Conservation (phyloP, 2,797 vertebrate species). For the Allenopithecus nigroviridis region DNA sequence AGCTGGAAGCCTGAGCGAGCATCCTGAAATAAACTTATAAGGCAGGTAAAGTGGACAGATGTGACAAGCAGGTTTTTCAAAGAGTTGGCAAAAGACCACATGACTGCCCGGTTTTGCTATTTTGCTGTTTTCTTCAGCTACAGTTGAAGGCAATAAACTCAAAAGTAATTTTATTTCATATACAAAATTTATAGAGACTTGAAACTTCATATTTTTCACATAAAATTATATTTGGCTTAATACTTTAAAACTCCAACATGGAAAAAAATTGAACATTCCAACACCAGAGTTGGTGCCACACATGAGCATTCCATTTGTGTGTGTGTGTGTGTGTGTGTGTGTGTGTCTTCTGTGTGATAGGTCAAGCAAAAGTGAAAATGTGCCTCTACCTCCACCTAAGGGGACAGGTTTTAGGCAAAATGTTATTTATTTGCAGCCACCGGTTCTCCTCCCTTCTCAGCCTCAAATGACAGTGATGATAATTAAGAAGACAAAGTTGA, state of each 20-base stretch:
- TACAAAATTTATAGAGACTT: not conserved
- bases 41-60: not conserved
- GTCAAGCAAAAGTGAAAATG: not conserved
- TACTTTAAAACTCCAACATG: not conserved
- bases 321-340: not conserved
- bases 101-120: not conserved
- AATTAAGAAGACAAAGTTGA: not conserved
- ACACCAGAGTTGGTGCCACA: not conserved
- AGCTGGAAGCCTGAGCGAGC: not conserved
- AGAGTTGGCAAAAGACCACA: not conserved
- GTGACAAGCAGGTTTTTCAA: not conserved
- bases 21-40: not conserved
- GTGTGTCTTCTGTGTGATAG: not conserved
- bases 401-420: not conserved
- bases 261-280: not conserved
- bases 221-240: slow-evolving; percentile 16
- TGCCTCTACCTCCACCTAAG: not conserved
- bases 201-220: slow-evolving; percentile 12
- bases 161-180: not conserved
- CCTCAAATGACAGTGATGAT: not conserved
- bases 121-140: slow-evolving; percentile 2
- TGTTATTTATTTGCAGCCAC: not conserved
- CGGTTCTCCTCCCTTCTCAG: not conserved
- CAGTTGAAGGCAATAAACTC: not conserved
- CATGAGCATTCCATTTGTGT: not conserved